Conservation (phyloP, 2,797 vertebrate genomes). For the Microtus agrestis region DNA sequence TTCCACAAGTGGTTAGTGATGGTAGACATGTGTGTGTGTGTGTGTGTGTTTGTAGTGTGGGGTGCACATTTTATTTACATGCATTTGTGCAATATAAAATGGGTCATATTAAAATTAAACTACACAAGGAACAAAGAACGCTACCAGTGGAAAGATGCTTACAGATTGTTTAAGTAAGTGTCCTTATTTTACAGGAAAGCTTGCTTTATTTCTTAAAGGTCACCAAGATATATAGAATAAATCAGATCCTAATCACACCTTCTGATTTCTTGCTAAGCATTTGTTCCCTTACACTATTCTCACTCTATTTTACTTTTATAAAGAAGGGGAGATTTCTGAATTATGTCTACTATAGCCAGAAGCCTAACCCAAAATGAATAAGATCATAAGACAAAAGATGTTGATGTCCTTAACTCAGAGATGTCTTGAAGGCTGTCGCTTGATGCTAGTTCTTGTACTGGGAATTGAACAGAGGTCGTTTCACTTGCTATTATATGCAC, state of each 20-base stretch:
- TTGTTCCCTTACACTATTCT: neutral
- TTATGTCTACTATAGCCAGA: conserved; percentile 53
- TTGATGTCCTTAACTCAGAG: conserved; percentile 72
- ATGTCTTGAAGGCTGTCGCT: conserved; percentile 70
- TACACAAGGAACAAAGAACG: neutral
- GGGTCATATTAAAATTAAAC: neutral
- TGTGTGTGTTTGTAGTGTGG: neutral
- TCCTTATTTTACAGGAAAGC: neutral
- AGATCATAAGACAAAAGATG: neutral
- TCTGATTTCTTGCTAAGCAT: neutral
- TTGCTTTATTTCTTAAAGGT: neutral
- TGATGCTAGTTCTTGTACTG: neutral
- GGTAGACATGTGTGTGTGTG: neutral
- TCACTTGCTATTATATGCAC: neutral
- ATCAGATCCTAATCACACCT: neutral
- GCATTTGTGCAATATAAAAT: neutral
- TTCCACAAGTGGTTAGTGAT: neutral
- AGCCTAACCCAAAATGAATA: neutral
- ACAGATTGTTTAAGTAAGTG: neutral
- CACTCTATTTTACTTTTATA: neutral
- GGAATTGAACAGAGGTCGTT: neutral
- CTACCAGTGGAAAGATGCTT: neutral
- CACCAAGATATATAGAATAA: neutral
- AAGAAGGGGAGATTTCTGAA: conserved; percentile 48
- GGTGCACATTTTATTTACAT: neutral